phyloP scores from a whole-genome alignment of 2,797 vertebrate genomes.

The Liasis olivaceus region DNA sequence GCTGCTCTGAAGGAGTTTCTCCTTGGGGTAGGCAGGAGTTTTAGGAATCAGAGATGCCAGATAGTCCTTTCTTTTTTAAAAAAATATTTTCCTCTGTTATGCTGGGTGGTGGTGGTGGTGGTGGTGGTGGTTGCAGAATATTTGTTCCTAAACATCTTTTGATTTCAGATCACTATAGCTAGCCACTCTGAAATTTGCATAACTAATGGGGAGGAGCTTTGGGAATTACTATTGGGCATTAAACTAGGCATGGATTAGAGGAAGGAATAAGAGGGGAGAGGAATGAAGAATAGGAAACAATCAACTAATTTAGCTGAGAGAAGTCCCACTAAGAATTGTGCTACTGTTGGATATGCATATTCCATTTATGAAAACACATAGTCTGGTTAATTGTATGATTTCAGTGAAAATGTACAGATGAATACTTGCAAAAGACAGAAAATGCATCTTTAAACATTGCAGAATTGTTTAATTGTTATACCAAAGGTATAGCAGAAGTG shows the following conservation, averaged over 20 bases:
- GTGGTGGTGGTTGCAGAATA: no score
- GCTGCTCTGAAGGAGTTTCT: slow-evolving; percentile 14
- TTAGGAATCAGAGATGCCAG: not conserved
- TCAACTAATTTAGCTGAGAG: not conserved
- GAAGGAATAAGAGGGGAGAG: not conserved
- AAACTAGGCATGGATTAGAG: not conserved
- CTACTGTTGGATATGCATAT: not conserved
- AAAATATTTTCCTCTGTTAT: not conserved
- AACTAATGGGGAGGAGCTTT: not conserved
- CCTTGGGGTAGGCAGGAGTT: no score
- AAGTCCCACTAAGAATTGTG: not conserved
- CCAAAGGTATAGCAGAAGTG: not conserved
- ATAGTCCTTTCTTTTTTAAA: not conserved
- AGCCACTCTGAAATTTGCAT: not conserved
- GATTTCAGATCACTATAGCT: not conserved
- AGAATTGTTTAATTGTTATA: not conserved
- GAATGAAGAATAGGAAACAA: not conserved
- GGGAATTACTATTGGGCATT: not conserved
- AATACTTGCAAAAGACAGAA: not conserved
- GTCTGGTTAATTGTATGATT: not conserved
- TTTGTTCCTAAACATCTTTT: not conserved
- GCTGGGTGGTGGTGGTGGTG: no score
- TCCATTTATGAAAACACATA: not conserved
- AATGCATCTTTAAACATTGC: not conserved
- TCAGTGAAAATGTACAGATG: not conserved